Conservation (phyloP, 1,140 invertebrate genomes). For the Mercenaria mercenaria region DNA sequence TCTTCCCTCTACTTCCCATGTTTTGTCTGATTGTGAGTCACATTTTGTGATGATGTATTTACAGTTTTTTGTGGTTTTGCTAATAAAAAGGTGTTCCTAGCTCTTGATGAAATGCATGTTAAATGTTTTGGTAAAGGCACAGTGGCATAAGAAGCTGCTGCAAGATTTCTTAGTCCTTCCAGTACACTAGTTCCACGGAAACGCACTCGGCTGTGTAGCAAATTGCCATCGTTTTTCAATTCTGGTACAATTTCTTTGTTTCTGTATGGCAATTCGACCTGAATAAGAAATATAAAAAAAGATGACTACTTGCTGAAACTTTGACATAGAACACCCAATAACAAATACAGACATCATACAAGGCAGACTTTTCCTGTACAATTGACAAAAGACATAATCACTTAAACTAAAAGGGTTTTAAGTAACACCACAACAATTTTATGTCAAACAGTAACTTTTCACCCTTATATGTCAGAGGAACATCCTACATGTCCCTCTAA, state of each 20-base stretch:
- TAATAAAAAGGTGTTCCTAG: constrained; percentile 61
- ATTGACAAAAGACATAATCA: too few species aligned
- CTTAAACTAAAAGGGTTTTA: too few species aligned
- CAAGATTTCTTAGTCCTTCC: constrained; percentile 67
- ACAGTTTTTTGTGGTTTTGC: constrained; percentile 25
- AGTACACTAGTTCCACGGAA: constrained; percentile 67
- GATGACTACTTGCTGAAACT: not conserved
- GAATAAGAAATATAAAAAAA: not conserved
- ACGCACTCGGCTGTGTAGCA: constrained; percentile 60
- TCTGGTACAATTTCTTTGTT: constrained; percentile 38
- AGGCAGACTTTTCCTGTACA: too few species aligned
- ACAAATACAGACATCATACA: not conserved
- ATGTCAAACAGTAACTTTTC: too few species aligned
- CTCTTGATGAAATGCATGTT: constrained; percentile 33
- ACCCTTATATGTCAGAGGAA: too few species aligned
- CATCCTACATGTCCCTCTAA: too few species aligned
- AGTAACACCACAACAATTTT: too few species aligned
- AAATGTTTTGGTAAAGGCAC: constrained; percentile 64
- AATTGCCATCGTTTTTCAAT: constrained; percentile 24
- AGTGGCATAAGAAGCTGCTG: constrained; percentile 31
- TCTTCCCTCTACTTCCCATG: not conserved
- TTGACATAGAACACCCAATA: not conserved
- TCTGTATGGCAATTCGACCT: constrained; percentile 59
- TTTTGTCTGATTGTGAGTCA: not conserved
- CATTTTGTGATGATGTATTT: constrained; percentile 14